Evolutionary conservation across 2,888 invertebrate species (phyloP).

Genomic region (Pinctada fucata): DNA sequence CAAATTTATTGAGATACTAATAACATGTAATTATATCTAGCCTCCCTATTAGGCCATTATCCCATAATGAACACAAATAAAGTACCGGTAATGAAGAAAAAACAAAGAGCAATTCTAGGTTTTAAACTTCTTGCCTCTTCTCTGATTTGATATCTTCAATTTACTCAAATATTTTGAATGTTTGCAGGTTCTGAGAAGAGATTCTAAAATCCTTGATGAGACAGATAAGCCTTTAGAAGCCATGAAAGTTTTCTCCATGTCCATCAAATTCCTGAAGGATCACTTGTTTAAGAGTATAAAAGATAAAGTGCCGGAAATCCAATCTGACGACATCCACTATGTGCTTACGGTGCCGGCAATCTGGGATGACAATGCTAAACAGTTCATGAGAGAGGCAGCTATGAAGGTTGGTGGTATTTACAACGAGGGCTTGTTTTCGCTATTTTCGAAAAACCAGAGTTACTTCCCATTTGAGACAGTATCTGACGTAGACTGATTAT

Average conservation of each 20-base stretch:
- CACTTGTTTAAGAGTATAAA: constrained; percentile 20
- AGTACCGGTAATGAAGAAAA: too few species aligned
- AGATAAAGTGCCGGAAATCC: constrained; percentile 13
- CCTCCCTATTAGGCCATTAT: too few species aligned
- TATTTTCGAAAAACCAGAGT: too few species aligned
- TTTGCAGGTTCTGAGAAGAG: constrained; percentile 23
- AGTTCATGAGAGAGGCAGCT: constrained; percentile 37
- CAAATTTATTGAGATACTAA: too few species aligned
- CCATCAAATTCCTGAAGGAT: constrained; percentile 23
- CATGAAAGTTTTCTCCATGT: constrained; percentile 21
- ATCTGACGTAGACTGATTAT: too few species aligned
- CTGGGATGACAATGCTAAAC: constrained; percentile 34
- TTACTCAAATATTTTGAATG: not conserved
- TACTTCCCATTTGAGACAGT: too few species aligned
- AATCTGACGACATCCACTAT: constrained; percentile 28
- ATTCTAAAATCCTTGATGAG: constrained; percentile 28
- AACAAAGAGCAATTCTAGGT: too few species aligned
- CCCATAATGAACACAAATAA: too few species aligned
- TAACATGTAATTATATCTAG: too few species aligned
- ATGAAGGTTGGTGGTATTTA: not conserved
- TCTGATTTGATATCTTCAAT: too few species aligned
- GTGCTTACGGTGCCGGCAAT: constrained; percentile 32
- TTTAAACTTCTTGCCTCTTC: too few species aligned
- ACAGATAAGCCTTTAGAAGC: constrained; percentile 23
- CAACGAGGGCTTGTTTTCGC: not conserved